Percentiles rank a stretch among this genome's conserved stretches.
phyloP scores from a whole-genome alignment of 2,888 invertebrate species.

The Drosophila meridionalis region DNA sequence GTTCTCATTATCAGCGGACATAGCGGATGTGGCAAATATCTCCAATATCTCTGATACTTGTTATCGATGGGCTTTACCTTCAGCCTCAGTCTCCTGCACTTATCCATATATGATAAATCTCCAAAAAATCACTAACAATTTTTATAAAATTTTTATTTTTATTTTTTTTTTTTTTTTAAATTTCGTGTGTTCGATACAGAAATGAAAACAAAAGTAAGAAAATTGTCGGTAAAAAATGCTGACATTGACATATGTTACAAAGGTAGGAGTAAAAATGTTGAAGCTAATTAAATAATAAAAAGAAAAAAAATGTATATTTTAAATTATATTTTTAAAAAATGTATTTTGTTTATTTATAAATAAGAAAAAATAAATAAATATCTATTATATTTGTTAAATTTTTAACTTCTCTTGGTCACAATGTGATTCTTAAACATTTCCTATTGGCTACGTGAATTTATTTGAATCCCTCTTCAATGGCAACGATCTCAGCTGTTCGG shows the following conservation, averaged over 20 bases:
- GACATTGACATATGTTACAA: background rate
- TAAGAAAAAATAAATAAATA: no score
- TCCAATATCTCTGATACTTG: background rate
- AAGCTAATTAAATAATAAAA: no score
- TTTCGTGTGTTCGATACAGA: no score
- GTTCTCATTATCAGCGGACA: background rate
- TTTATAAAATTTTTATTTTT: background rate
- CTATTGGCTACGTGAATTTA: background rate
- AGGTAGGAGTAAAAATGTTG: no score
- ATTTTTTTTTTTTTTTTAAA: no score
- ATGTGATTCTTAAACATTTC: no score
- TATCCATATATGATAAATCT: background rate
- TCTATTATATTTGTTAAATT: no score
- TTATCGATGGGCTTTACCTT: background rate
- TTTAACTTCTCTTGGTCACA: no score
- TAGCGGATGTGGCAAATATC: constrained; percentile 1
- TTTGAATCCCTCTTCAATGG: background rate
- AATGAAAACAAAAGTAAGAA: background rate
- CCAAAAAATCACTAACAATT: background rate
- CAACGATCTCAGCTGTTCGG: background rate
- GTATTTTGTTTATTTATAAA: no score
- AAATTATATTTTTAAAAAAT: no score
- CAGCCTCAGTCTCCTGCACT: background rate
- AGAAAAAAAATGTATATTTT: no score
- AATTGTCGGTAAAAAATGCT: background rate